Evolutionary conservation across 2,797 vertebrate species (phyloP).

Genomic region (Mus spretus): DNA sequence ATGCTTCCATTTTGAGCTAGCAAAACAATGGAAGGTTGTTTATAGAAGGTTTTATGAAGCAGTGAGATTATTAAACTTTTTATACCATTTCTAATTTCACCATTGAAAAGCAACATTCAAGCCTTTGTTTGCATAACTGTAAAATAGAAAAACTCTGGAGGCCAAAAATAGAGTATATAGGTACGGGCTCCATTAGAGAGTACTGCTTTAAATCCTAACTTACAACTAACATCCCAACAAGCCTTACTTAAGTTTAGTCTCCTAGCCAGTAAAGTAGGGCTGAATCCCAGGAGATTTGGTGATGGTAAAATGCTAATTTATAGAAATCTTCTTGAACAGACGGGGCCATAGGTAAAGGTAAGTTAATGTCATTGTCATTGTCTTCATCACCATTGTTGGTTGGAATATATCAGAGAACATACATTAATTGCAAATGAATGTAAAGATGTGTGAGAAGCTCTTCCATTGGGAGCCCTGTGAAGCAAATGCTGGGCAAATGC

Average conservation of each 20-base stretch:
- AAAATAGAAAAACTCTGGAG: neutral
- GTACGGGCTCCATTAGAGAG: neutral
- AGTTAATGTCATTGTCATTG: neutral
- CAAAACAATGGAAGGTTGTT: neutral
- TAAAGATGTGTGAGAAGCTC: neutral
- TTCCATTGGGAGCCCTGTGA: too few species aligned
- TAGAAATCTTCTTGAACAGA: neutral
- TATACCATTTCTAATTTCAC: neutral
- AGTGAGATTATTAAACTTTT: neutral
- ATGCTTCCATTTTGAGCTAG: neutral
- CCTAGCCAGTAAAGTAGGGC: neutral
- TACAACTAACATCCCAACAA: neutral
- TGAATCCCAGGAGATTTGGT: neutral
- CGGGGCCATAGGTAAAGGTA: neutral
- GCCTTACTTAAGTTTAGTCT: neutral
- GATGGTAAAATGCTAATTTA: neutral
- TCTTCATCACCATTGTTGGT: neutral
- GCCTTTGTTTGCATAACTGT: neutral
- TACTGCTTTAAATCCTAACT: neutral
- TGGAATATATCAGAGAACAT: neutral
- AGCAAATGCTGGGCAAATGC: neutral
- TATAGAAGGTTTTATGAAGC: neutral
- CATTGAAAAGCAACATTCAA: neutral
- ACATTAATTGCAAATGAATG: neutral
- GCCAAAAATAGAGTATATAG: accelerated